phyloP scores from a whole-genome alignment of 2,797 vertebrate species.

The Streptopelia turtur region DNA sequence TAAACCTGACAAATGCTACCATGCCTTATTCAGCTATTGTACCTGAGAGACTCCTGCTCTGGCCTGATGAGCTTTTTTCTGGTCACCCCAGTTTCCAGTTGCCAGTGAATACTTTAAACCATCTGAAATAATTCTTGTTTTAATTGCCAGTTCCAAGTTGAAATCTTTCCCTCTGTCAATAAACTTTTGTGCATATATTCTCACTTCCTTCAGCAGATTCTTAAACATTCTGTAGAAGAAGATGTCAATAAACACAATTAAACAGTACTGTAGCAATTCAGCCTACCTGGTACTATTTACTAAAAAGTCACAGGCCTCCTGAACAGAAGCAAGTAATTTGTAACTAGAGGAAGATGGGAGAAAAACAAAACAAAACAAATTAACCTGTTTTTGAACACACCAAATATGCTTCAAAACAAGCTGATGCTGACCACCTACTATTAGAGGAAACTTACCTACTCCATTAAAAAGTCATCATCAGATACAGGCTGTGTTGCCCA shows the following conservation, averaged over 20 bases:
- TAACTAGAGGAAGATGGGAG: not conserved
- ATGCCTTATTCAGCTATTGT: not conserved
- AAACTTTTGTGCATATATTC: constrained; percentile 98
- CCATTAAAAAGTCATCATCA: not conserved
- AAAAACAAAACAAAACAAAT: not conserved
- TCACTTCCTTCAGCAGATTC: constrained; percentile 97
- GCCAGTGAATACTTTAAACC: constrained; percentile 97
- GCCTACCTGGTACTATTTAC: not conserved
- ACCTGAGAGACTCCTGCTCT: constrained; percentile 98
- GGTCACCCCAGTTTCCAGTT: constrained; percentile 98
- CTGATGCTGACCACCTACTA: not conserved
- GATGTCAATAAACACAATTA: not conserved
- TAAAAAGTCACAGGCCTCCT: not conserved
- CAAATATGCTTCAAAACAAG: not conserved
- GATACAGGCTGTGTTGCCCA: not conserved
- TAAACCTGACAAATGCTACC: not conserved
- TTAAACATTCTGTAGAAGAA: constrained; percentile 92
- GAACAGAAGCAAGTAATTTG: not conserved
- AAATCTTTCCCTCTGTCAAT: constrained; percentile 98
- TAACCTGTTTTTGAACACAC: not conserved
- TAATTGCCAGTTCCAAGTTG: constrained; percentile 97
- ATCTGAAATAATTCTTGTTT: constrained; percentile 97
- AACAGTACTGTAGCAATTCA: not conserved
- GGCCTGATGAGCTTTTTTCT: constrained; percentile 98
- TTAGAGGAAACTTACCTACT: not conserved